Evolutionary conservation across 2,797 vertebrate genomes (phyloP).

Genomic region (Pelochelys cantorii): DNA sequence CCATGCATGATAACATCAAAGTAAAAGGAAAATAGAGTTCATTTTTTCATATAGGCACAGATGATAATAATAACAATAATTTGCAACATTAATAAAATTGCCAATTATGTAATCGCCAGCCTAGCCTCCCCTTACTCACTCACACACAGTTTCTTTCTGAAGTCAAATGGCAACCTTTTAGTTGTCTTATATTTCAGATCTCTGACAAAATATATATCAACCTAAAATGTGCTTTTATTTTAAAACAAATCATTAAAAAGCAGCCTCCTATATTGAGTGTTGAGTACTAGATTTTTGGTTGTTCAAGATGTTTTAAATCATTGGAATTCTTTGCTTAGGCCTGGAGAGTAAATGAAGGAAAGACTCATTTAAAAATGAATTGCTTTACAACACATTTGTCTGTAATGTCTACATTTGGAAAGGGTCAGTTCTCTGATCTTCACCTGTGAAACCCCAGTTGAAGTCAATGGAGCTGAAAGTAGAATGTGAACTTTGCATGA

Average conservation of each 20-base stretch:
- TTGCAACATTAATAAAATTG: background rate
- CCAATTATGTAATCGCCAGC: background rate
- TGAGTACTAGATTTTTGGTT: background rate
- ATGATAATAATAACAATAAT: background rate
- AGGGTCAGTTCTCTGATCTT: background rate
- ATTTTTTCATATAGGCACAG: background rate
- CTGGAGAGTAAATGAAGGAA: background rate
- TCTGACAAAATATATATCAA: background rate
- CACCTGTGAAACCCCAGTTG: background rate
- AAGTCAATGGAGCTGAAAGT: background rate
- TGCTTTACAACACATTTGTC: accelerated
- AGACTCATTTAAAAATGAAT: background rate
- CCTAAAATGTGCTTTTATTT: background rate
- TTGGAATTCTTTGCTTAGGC: background rate
- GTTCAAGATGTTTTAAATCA: background rate
- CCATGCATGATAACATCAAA: background rate
- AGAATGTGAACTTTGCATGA: background rate
- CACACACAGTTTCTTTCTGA: accelerated
- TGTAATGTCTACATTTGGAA: background rate
- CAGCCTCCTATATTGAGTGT: accelerated
- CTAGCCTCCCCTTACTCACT: accelerated
- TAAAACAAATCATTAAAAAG: background rate
- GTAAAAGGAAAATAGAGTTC: background rate
- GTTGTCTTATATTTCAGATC: background rate
- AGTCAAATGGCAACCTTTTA: background rate